Evolutionary conservation across 2,113 vertebrate genomes (phyloP), one percentile per base, ranked within the genome.

Genomic region (Clupea harengus): DNA sequence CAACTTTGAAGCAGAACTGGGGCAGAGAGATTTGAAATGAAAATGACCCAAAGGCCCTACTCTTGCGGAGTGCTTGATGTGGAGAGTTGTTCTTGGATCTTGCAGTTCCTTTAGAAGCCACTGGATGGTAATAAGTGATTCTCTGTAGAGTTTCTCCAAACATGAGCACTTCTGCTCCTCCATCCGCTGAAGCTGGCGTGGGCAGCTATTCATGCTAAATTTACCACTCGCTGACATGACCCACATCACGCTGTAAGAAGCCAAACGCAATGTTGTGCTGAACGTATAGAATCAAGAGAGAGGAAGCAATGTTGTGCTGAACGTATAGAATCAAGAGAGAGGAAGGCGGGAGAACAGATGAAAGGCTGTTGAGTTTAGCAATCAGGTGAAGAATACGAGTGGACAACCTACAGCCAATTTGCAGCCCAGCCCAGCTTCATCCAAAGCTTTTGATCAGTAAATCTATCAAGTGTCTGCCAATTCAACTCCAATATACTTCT

Each of bases 111-210:
- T 5, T 45, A 87, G 88, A 15, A 3, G 67, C 92, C 93, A 91
- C 92, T 86, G 93, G 94, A 92, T 92, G 92, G 93, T 17, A 85
- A 20, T 90, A 85, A 52, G 81, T 83, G 60, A 88, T 91, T 89
- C 93, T 85, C 67, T 47, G 85, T 60, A 20, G 39, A 39, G 85
- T 32, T 39, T 32, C 72, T 78, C 32, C 72, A 78, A 78, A 78
- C 72, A n/a, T n/a, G 4, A 78, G 11, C 28, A 15, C 28, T 6
- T 4, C 32, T 39, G 28, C 72, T 78, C 2, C 13, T 18, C 54
- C 54, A 20, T 60, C 20, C 54, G 4, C 54, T 57, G 17, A 22
- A 7, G 15, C 13, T 17, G 72, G 28, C 64, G 8, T 9, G 60
- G n/a, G 28, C 20, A 78, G 72, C 32, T 32, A 39, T 39, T 78